Evolutionary conservation across 2,113 vertebrate genomes (phyloP), one percentile per base, ranked within the genome.

Genomic region (Tetraodon nigroviridis): DNA sequence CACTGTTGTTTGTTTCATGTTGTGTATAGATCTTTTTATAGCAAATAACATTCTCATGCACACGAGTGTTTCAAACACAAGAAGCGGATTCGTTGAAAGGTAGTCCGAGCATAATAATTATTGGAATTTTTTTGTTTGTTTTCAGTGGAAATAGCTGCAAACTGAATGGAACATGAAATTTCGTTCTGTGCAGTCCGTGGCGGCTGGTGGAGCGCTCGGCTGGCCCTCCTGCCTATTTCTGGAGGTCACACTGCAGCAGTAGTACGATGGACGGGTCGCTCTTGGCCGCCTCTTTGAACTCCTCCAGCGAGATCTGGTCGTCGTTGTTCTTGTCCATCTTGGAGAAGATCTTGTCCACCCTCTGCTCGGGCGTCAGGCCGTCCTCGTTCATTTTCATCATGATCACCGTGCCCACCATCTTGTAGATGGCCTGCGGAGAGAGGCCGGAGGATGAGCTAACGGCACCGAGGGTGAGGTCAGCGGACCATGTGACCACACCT

Each of bases 281-380:
- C 90, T 98, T 98, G 75, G 97, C 97, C 61, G 97, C 97, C 85
- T 99, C 97, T 90, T 99, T 99, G 93, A 99, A 99, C 84, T 99
- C 97, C 71, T 99, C 97, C 94, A 99, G 87, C 7, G 94, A 87
- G 81, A 99, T 99, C 92, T 99, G 97, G 90, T 99, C 97, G 1
- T 99, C 97, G 90, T 99, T 96, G 92, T 99, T 98, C 93, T 97
- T 99, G 88, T 99, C 97, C 97, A 99, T 99, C 92, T 99, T 99
- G 86, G 94, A 96, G 93, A 99, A 99, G 88, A 99, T 99, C 93
- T 95, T 98, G 92, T 99, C 96, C 71, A 98, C 97, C 67, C 97
- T 88, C 66, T 99, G 97, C 89, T 97, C 88, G 0, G 97, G 97
- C 45, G 97, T 99, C 80, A 99, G 92, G 55, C 97, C 94, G 11